Evolutionary conservation across 2,113 vertebrate species (phyloP).

Genomic region (Poecile atricapillus): DNA sequence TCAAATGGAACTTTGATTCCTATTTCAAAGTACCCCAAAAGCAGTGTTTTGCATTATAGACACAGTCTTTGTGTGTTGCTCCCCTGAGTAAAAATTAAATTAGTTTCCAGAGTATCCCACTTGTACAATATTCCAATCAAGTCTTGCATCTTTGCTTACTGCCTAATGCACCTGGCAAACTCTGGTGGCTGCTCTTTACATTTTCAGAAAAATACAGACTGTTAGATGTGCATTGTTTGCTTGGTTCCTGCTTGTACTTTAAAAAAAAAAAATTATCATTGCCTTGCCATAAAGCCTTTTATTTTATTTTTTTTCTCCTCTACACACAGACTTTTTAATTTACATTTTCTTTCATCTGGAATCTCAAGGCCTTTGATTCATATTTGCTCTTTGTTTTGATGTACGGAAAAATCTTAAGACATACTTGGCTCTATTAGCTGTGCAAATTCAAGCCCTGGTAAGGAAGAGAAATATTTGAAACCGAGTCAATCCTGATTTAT

Average conservation of each 20-base stretch:
- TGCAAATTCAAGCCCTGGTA: not conserved
- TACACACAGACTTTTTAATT: not conserved
- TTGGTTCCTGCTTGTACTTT: not conserved
- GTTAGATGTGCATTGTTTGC: not conserved
- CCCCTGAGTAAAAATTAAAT: not conserved
- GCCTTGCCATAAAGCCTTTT: not conserved
- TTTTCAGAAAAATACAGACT: not conserved
- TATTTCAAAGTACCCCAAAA: not conserved
- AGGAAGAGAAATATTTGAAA: not conserved
- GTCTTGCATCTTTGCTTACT: not conserved
- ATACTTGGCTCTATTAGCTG: not conserved
- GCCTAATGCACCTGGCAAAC: not conserved
- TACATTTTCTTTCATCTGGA: not conserved
- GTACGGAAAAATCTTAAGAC: not conserved
- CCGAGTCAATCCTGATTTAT: not conserved
- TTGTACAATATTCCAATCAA: not conserved
- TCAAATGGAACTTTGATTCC: not conserved
- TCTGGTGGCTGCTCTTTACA: not conserved
- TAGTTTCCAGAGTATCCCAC: not conserved
- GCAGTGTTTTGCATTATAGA: not conserved
- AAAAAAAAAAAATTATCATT: not conserved
- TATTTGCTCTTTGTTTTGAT: not conserved
- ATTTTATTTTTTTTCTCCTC: not conserved
- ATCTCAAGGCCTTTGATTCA: not conserved
- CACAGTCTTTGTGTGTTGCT: not conserved